Conservation (phyloP, 2,113 vertebrate genomes). For the Hiodon alosoides region DNA sequence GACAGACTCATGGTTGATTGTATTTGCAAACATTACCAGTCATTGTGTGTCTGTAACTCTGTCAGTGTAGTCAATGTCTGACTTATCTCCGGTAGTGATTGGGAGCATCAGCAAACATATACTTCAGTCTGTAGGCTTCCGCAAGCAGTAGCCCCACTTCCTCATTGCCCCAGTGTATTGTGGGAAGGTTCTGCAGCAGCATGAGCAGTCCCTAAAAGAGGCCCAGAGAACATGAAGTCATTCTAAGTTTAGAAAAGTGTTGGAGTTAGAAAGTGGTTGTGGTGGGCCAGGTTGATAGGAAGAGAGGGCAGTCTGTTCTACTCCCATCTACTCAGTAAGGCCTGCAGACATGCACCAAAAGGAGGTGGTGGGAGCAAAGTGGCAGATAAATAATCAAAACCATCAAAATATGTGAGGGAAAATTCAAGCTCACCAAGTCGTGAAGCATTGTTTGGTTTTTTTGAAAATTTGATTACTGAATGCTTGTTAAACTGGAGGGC, state of each 20-base stretch:
- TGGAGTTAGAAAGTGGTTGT: background rate
- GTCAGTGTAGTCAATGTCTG: constrained; percentile 9
- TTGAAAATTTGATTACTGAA: constrained; percentile 39
- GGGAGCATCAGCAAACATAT: constrained; percentile 96
- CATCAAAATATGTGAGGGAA: constrained; percentile 25
- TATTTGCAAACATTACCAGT: background rate
- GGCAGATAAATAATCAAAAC: constrained; percentile 36
- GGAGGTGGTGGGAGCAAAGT: constrained; percentile 20
- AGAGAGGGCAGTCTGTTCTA: constrained; percentile 28
- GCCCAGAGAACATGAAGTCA: background rate
- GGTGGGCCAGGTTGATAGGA: background rate
- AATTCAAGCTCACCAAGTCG: constrained; percentile 31
- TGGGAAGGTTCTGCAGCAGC: constrained; percentile 95
- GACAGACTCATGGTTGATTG: background rate
- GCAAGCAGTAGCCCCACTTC: constrained; percentile 93
- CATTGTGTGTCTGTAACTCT: background rate
- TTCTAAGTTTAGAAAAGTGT: background rate
- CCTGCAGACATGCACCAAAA: constrained; percentile 29
- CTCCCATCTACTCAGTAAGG: constrained; percentile 33
- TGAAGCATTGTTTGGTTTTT: constrained; percentile 46
- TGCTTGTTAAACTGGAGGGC: constrained; percentile 40
- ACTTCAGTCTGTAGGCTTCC: constrained; percentile 97
- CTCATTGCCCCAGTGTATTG: constrained; percentile 98
- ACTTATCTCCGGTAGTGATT: constrained; percentile 95
- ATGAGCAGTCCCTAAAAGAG: constrained; percentile 84